Base-by-base conservation (phyloP, 92 coral and sea anemone genomes). In the Anthopleura xanthogrammica region DNA sequence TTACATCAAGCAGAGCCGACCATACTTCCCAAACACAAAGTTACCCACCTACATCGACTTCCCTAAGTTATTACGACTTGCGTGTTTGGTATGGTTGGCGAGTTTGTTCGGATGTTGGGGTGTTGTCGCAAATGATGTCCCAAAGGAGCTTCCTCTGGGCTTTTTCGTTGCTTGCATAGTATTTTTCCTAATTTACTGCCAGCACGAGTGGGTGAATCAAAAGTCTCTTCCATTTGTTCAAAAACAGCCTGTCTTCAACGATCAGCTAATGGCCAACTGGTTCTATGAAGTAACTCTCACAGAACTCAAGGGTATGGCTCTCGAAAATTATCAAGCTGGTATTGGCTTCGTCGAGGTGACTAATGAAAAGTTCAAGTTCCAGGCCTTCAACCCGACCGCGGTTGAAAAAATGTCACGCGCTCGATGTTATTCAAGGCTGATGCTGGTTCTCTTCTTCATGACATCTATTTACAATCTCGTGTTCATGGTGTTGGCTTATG, bases 291-390 rank as follows among this genome's bases (percentile, higher is more conserved):
- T 92, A 74, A 88, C 94, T 20, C 50, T 90, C 64, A 86, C 82
- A n/a, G 92, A 92, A 50, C 76, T 92, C 52, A 80, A 78, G 10
- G 94, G 96, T 41, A 72, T 90, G 20, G 92, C 92, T 12, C 88
- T 90, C 24, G 60, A 86, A 42, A 92, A 92, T 77, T 92, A 90
- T 68, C 79, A 52, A 29, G 79, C 90, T 40, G 96, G 94, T 8
- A 70, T 90, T 19, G 96, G 94, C 2, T 88, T 77, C 39, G 41
- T 90, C 16, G 77, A 86, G 60, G 56, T 83, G 72, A 72, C 74
- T 10, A 90, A 88, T 17, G 94, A 90, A 60, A 80, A 76, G 56
- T 88, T 92, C 66, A 80, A 92, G 57, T 90, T 92, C 79, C 96
- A 92, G 46, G 96, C 94, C 20, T 90, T 92, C 56, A 92, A 88